A percentile compares a stretch with the other conserved stretches of the same genome.
Conservation (phyloP, 1,140 invertebrate genomes). For the Drosophila jambulina region DNA sequence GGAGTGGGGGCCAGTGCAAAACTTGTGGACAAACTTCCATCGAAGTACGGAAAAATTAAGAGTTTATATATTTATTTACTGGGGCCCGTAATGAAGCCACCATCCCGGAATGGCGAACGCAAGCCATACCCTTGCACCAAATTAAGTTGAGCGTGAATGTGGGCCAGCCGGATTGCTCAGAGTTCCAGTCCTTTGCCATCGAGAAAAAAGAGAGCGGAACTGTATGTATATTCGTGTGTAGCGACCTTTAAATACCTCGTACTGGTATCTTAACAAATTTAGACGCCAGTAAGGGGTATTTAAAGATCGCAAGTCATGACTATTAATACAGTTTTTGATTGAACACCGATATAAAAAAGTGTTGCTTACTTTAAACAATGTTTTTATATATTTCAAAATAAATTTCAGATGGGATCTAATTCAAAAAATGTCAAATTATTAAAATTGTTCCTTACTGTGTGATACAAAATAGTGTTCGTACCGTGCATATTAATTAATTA, state of each 20-base stretch:
- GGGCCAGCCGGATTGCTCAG: slow-evolving; percentile 31
- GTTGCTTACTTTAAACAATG: too few species aligned
- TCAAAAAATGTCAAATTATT: too few species aligned
- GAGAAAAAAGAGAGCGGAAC: slow-evolving; percentile 1
- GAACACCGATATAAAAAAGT: too few species aligned
- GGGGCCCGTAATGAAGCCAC: slow-evolving; percentile 48
- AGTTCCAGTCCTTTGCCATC: slow-evolving; percentile 15
- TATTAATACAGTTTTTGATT: too few species aligned
- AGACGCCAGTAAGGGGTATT: too few species aligned
- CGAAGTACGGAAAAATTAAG: slow-evolving; percentile 66
- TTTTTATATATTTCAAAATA: too few species aligned
- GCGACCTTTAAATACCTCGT: not conserved
- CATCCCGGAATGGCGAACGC: slow-evolving; percentile 19
- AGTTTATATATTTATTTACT: slow-evolving; percentile 77
- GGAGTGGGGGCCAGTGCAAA: not conserved
- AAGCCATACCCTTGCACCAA: slow-evolving; percentile 34
- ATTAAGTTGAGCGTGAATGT: slow-evolving; percentile 67
- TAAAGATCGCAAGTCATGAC: too few species aligned
- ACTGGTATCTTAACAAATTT: not conserved
- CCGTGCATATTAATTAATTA: too few species aligned
- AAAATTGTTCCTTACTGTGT: too few species aligned
- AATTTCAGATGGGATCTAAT: too few species aligned
- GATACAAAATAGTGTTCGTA: too few species aligned
- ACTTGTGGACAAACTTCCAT: slow-evolving; percentile 44
- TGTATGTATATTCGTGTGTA: not conserved